Conservation (phyloP, 2,113 vertebrate species). For the Recurvirostra avosetta region DNA sequence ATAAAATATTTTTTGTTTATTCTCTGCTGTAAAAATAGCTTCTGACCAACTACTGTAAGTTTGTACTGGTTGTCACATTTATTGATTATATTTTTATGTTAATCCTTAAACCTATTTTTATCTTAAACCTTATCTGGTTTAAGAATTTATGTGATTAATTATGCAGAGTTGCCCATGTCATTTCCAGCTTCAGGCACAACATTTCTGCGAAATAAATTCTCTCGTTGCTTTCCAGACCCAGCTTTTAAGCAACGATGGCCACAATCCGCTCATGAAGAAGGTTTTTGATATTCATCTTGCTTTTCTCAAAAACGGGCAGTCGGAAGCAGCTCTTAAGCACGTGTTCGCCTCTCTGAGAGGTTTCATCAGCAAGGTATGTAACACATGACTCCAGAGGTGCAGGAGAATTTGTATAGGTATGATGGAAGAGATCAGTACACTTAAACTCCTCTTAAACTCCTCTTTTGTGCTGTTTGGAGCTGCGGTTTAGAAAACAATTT, state of each 20-base stretch:
- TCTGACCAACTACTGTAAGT: neutral
- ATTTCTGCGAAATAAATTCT: neutral
- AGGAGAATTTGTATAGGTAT: rapidly evolving
- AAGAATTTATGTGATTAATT: neutral
- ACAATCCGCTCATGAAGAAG: conserved; percentile 95
- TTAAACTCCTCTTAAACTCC: neutral
- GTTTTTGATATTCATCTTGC: conserved; percentile 94
- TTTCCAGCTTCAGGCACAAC: neutral
- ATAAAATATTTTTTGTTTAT: neutral
- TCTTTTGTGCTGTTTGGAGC: neutral
- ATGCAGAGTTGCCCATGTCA: neutral
- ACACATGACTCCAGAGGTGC: neutral
- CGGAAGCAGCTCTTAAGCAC: conserved; percentile 88
- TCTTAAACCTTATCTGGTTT: neutral
- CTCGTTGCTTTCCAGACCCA: conserved; percentile 78
- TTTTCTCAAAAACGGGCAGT: conserved; percentile 91
- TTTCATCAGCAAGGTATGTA: conserved; percentile 91
- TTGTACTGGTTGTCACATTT: neutral
- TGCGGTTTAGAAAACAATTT: neutral
- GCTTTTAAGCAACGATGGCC: conserved; percentile 89
- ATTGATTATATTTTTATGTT: neutral
- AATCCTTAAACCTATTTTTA: neutral
- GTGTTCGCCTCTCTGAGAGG: conserved; percentile 90
- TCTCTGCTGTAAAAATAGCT: neutral
- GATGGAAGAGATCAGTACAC: neutral